Percentiles rank a stretch among this genome's conserved stretches.
Evolutionary conservation across 2,113 vertebrate species (phyloP).

Genomic region (Nothoprocta pentlandii): DNA sequence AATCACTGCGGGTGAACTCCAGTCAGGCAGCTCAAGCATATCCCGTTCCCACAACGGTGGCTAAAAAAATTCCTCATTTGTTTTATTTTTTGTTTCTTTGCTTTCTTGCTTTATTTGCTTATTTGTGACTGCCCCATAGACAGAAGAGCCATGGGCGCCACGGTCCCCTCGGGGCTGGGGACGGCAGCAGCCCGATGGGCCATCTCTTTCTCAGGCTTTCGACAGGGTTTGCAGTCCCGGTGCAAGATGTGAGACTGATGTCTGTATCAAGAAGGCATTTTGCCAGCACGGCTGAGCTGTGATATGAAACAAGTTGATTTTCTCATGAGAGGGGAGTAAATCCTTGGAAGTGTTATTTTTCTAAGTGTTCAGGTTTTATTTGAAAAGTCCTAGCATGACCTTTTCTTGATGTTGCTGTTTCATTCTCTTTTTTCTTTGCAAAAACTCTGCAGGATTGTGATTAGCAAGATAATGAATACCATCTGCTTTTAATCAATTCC

Average conservation of each 20-base stretch:
- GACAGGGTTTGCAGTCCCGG: not conserved
- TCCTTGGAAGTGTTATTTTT: constrained; percentile 64
- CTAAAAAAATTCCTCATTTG: not conserved
- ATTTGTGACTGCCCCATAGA: constrained; percentile 62
- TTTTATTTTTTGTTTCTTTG: not conserved
- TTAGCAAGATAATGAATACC: constrained; percentile 83
- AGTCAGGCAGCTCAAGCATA: not conserved
- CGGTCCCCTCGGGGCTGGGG: not conserved
- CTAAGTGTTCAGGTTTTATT: constrained; percentile 66
- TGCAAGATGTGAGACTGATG: constrained; percentile 56
- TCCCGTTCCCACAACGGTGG: not conserved
- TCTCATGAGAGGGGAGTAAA: constrained; percentile 57
- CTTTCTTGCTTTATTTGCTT: constrained; percentile 6
- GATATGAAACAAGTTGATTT: constrained; percentile 62
- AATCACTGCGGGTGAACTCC: constrained; percentile 17
- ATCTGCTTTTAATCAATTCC: constrained; percentile 83
- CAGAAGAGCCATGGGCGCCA: not conserved
- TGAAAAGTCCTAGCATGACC: constrained; percentile 70
- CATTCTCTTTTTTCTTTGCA: constrained; percentile 47
- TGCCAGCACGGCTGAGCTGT: constrained; percentile 39
- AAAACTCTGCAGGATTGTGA: constrained; percentile 74
- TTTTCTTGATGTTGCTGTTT: constrained; percentile 72
- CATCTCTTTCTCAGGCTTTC: not conserved
- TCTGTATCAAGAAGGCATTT: constrained; percentile 59
- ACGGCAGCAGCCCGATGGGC: not conserved